These are phyloP conservation scores for Nothobranchius kuhntae DNA, from an alignment of 2,113 vertebrate genomes.

Conservation along the genomic window DNA sequence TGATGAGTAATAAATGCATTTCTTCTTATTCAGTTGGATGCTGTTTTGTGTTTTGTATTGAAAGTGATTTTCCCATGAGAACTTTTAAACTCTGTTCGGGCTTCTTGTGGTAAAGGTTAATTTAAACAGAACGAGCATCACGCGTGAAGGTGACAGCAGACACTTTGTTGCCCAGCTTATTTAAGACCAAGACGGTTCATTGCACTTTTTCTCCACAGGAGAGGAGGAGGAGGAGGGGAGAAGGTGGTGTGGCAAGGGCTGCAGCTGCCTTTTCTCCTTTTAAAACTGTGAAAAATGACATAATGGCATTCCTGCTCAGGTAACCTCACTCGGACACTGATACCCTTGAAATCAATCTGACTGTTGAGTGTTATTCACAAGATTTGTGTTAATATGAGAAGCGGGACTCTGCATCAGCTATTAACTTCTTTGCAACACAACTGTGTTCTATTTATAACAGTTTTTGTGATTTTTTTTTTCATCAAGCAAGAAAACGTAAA, in stretches of 20 bases:
- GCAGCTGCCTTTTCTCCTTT: constrained; percentile 68
- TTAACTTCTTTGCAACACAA: not conserved
- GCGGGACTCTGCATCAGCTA: constrained; percentile 19
- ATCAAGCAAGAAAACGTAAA: not conserved
- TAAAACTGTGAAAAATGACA: constrained; percentile 64
- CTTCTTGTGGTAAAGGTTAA: not conserved
- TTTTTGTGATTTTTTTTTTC: not conserved
- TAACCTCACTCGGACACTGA: constrained; percentile 63
- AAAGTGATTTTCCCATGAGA: not conserved
- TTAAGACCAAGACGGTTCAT: constrained; percentile 42
- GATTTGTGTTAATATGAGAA: constrained; percentile 14
- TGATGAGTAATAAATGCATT: constrained; percentile 3
- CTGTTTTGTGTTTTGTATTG: constrained; percentile 4
- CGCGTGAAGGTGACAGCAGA: not conserved
- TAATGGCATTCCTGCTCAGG: constrained; percentile 67
- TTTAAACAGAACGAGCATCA: constrained; percentile 6
- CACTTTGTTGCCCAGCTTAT: constrained; percentile 39
- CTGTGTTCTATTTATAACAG: no score
- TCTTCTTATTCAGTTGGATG: constrained; percentile 1
- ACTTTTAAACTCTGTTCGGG: not conserved
- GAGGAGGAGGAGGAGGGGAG: constrained; percentile 34
- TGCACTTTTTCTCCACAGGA: constrained; percentile 33
- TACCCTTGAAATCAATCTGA: constrained; percentile 67
- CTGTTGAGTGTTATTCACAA: constrained; percentile 43
- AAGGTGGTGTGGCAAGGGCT: constrained; percentile 59